Base-by-base conservation (phyloP, 2,113 vertebrate genomes). In the Crotalus horridus region DNA sequence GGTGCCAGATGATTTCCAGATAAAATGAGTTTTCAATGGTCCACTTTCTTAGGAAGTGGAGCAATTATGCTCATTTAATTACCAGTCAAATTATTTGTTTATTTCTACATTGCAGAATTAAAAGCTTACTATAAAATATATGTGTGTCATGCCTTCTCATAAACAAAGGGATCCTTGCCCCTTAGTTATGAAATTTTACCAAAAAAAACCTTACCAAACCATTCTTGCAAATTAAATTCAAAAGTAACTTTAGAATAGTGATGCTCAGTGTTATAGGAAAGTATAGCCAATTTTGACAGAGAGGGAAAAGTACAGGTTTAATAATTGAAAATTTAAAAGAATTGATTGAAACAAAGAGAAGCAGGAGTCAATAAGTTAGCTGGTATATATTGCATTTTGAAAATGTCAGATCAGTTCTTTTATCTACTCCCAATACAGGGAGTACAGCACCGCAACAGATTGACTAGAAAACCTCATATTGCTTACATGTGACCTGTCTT, bases 231-330 rank as follows among this genome's bases (percentile, higher is more conserved):
- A 95, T 39, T 46, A 51, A 92, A 92, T 94, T 92, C 93, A 20
- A 91, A 74, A 81, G 48, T 89, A 46, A 74, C 93, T 91, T 89
- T 54, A 93, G 92, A 93, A 94, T 92, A 94, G 8, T 61, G 93
- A 93, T 88, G 54, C 56, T 81, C 64, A 92, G 93, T 93, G 93
- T 90, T 61, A 92, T 64, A 92, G 89, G 91, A 92, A 91, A 93
- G 86, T 94, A 69, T 90, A 46, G 61, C 61, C 91, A 89, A 43
- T 88, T 54, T 93, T 55, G 39, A 54, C 9, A 1, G 46, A 88
- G 26, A 11, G 39, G 61, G 15, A 74, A 59, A 51, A 90, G 39
- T 26, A 69, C 6, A 64, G 20, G n/a, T 90, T 43, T 61, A 61
- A 61, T 85, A 85, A 90, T 29, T 26, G 81, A 90, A 86, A 90